phyloP scores from a whole-genome alignment of 2,888 invertebrate species.

The Athalia circularis region DNA sequence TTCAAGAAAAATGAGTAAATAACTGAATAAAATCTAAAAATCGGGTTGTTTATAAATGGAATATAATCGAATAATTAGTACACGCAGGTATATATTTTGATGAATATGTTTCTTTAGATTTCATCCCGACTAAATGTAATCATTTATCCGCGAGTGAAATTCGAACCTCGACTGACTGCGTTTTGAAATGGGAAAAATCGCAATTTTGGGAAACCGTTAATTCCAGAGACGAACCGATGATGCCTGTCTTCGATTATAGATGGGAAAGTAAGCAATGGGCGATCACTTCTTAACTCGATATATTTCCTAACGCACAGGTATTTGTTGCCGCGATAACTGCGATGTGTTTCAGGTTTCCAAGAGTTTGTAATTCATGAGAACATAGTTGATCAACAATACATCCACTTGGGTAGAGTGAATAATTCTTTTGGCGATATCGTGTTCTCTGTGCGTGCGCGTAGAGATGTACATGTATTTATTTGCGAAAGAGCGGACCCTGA shows the following conservation, averaged over 20 bases:
- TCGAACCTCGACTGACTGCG: constrained; percentile 31
- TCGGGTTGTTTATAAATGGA: too few species aligned
- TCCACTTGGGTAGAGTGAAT: not conserved
- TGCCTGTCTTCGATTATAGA: constrained; percentile 60
- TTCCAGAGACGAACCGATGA: constrained; percentile 53
- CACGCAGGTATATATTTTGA: not conserved
- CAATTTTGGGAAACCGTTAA: constrained; percentile 53
- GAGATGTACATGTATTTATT: constrained; percentile 62
- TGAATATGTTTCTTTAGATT: not conserved
- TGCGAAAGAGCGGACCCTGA: constrained; percentile 54
- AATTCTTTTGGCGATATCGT: not conserved
- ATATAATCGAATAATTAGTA: too few species aligned
- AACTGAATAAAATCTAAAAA: too few species aligned
- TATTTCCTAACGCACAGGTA: too few species aligned
- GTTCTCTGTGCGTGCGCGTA: constrained; percentile 58
- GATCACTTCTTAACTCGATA: not conserved
- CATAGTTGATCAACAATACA: not conserved
- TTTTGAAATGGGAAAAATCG: constrained; percentile 37
- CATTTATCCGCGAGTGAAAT: not conserved
- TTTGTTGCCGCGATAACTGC: not conserved
- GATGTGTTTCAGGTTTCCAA: not conserved
- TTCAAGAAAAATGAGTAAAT: too few species aligned
- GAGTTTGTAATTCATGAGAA: not conserved
- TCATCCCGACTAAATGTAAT: not conserved
- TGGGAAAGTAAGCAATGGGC: constrained; percentile 63